These are phyloP conservation scores for Pelobates fuscus DNA, from an alignment of 2,113 vertebrate species.

Conservation along the genomic window DNA sequence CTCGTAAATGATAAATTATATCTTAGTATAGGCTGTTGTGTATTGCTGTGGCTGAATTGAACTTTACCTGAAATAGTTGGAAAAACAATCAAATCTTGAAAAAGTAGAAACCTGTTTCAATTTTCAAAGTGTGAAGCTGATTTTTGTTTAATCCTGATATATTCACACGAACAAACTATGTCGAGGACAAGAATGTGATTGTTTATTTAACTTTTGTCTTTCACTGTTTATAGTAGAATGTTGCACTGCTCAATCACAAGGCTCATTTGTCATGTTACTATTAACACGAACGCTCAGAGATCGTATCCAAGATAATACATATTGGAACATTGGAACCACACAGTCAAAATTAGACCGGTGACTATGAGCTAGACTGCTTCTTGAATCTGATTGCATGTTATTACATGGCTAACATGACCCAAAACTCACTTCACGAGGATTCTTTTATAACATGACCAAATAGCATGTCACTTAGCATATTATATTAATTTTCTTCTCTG, in stretches of 20 bases:
- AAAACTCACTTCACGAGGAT: neutral
- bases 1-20: too few species aligned
- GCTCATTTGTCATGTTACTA: neutral
- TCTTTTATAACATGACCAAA: neutral
- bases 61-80: too few species aligned
- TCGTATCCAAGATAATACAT: neutral
- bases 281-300: neutral
- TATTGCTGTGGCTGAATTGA: too few species aligned
- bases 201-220: neutral
- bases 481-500: neutral
- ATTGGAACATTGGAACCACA: neutral
- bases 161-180: neutral
- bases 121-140: neutral
- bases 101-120: too few species aligned
- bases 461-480: neutral
- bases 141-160: neutral
- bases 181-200: neutral
- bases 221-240: neutral
- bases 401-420: neutral
- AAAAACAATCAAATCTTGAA: too few species aligned
- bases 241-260: neutral
- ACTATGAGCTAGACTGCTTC: neutral
- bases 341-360: neutral
- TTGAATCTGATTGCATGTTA: neutral
- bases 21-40: too few species aligned